phyloP scores from a whole-genome alignment of 2,797 vertebrate species.

The Channallabes apus region DNA sequence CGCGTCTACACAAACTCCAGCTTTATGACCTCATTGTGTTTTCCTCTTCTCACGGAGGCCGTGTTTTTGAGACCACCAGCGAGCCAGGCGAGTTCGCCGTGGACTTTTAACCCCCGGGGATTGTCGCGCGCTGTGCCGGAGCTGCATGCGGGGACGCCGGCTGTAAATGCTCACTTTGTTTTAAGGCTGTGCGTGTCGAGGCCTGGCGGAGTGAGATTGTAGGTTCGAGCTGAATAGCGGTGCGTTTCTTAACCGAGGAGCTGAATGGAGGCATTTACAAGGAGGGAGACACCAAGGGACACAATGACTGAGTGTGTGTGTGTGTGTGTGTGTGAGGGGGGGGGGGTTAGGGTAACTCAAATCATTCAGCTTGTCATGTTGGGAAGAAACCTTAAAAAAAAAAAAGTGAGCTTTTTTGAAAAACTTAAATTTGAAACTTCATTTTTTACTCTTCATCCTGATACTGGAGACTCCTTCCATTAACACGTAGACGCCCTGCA shows the following conservation, averaged over 20 bases:
- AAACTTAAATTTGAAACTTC: background rate
- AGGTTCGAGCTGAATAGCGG: slow-evolving; percentile 63
- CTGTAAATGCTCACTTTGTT: slow-evolving; percentile 52
- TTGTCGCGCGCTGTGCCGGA: slow-evolving; percentile 12
- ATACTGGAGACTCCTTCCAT: background rate
- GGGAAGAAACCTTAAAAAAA: background rate
- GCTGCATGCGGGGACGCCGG: background rate
- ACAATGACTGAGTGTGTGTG: slow-evolving; percentile 73
- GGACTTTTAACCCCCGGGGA: slow-evolving; percentile 44
- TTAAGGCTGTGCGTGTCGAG: slow-evolving; percentile 25
- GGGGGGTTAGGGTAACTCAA: no score
- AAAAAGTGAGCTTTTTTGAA: background rate
- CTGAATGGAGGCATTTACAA: slow-evolving; percentile 76
- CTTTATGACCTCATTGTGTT: slow-evolving; percentile 46
- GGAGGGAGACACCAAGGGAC: slow-evolving; percentile 53
- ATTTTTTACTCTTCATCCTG: background rate
- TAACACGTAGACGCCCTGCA: background rate
- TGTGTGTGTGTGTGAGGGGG: slow-evolving; percentile 40
- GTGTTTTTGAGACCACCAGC: slow-evolving; percentile 43
- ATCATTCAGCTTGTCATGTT: background rate
- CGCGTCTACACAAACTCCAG: slow-evolving; percentile 6
- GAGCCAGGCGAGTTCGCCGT: slow-evolving; percentile 24
- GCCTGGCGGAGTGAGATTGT: slow-evolving; percentile 43
- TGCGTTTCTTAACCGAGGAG: slow-evolving; percentile 65
- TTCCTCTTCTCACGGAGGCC: background rate